phyloP scores from a whole-genome alignment of 2,888 invertebrate genomes.

The Chesias legatella region DNA sequence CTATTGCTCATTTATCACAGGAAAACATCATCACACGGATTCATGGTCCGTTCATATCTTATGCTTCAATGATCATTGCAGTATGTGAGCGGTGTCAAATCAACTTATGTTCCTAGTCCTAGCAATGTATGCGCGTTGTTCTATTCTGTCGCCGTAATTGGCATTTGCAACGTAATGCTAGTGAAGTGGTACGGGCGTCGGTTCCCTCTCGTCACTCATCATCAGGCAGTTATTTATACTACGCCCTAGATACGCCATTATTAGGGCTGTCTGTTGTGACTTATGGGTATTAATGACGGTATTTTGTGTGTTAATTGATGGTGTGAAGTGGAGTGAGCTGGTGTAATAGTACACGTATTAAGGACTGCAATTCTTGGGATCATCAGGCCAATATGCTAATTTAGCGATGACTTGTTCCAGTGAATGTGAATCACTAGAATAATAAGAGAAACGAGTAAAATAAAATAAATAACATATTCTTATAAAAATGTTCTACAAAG shows the following conservation, averaged over 20 bases:
- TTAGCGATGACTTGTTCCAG: too few species aligned
- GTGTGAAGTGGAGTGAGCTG: constrained; percentile 11
- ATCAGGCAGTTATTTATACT: constrained; percentile 61
- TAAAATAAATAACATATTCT: too few species aligned
- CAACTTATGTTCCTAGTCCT: not conserved
- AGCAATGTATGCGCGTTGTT: constrained; percentile 24
- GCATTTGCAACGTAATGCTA: constrained; percentile 44
- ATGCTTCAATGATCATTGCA: constrained; percentile 3
- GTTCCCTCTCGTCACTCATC: constrained; percentile 65
- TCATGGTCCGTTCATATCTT: constrained; percentile 2
- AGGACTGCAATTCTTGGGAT: constrained; percentile 9
- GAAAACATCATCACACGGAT: not conserved
- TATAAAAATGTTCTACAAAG: too few species aligned
- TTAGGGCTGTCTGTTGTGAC: constrained; percentile 45
- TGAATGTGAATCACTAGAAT: too few species aligned
- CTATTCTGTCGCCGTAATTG: constrained; percentile 34
- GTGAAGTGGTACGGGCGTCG: constrained; percentile 39
- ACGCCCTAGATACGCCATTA: constrained; percentile 54
- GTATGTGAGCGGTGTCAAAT: not conserved
- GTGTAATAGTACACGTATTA: constrained; percentile 4
- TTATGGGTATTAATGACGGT: constrained; percentile 12
- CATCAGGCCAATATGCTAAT: not conserved
- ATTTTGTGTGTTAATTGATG: constrained; percentile 15
- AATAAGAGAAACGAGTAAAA: too few species aligned
- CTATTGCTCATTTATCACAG: constrained; percentile 23